Base-by-base conservation (phyloP, 2,888 invertebrate species). In the Cheiracanthium punctorium region DNA sequence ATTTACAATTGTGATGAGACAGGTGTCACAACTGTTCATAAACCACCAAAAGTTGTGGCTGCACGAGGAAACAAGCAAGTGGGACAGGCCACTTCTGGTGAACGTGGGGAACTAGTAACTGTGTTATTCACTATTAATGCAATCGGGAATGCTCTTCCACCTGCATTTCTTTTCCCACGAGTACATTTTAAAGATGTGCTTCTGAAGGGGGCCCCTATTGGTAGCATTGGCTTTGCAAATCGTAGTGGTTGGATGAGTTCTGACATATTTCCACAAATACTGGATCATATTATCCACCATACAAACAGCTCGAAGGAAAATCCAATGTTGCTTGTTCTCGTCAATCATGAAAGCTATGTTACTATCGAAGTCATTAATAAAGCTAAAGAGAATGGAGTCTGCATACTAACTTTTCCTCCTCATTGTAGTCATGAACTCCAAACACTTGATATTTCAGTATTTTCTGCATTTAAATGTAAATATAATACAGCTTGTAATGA, bases 41-140 rank as follows among this genome's bases (percentile, higher is more conserved):
- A 71, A 7, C 43, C 71, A 8, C 71, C 33, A 71, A 71, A 71
- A 33, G 71, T 41, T 33, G 20, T 71, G 28, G 71, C 41, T n/a
- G 71, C 37, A 37, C 14, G 37, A 41, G 71, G 71, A 14, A 41
- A 33, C 17, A 71, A 71, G 41, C 71, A 71, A 71, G 71, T 71
- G n/a, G 71, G 71, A 20, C 41, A 71, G 28, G 28, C 37, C 33
- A 71, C 71, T n/a, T 71, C 43, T 0, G 37, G n/a, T n/a, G 71
- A 71, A 20, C 37, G 65, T 20, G 75, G 65, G 1, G 24, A 80
- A 28, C 82, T 90, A 12, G 89, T 90, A 17, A 90, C 90, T 12
- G 81, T 90, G 69, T 89, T 88, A 73, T 89, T 89, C 65, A 41
- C 1, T 20, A 88, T 90, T 76, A 88, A 89, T 69, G 90, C 90